A percentile compares a stretch with the other conserved stretches of the same genome.
Conservation (phyloP, 53 echinoderm and acorn worm genomes). For the Paracentrotus lividus region DNA sequence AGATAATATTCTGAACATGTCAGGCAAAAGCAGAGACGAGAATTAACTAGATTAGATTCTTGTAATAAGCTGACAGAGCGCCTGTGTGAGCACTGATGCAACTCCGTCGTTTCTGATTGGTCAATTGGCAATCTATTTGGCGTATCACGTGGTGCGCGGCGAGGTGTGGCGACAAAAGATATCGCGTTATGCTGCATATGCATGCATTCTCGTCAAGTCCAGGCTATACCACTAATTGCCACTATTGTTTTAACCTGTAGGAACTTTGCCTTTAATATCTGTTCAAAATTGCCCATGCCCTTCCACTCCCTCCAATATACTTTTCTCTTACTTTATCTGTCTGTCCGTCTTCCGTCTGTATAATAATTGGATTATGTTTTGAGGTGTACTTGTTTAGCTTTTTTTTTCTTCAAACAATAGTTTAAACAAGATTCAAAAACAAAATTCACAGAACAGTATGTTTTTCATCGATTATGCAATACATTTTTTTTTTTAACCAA, state of each 20-base stretch:
- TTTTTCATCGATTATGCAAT: too few relatives aligned
- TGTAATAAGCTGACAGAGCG: slow-evolving; percentile 57
- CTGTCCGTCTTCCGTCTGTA: not conserved
- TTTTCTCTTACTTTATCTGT: not conserved
- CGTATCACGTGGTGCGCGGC: slow-evolving; percentile 66
- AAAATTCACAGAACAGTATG: too few relatives aligned
- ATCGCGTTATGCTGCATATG: slow-evolving; percentile 22
- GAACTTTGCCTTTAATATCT: not conserved
- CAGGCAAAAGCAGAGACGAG: slow-evolving; percentile 31
- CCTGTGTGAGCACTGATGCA: slow-evolving; percentile 44
- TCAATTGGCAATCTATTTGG: slow-evolving; percentile 51
- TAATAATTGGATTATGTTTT: too few relatives aligned
- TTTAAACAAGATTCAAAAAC: too few relatives aligned
- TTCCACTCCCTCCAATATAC: not conserved
- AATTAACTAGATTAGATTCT: slow-evolving; percentile 67
- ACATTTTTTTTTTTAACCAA: too few relatives aligned
- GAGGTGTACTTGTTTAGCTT: too few relatives aligned
- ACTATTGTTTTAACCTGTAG: slow-evolving; percentile 37
- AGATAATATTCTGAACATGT: slow-evolving; percentile 47
- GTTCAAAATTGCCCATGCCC: not conserved
- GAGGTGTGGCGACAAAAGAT: slow-evolving; percentile 57
- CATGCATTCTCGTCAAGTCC: slow-evolving; percentile 23
- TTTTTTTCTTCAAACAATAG: too few relatives aligned
- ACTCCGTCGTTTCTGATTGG: slow-evolving; percentile 52
- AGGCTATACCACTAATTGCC: slow-evolving; percentile 21